Evolutionary conservation across 2,888 invertebrate species (phyloP).

Genomic region (Andrena marginata): DNA sequence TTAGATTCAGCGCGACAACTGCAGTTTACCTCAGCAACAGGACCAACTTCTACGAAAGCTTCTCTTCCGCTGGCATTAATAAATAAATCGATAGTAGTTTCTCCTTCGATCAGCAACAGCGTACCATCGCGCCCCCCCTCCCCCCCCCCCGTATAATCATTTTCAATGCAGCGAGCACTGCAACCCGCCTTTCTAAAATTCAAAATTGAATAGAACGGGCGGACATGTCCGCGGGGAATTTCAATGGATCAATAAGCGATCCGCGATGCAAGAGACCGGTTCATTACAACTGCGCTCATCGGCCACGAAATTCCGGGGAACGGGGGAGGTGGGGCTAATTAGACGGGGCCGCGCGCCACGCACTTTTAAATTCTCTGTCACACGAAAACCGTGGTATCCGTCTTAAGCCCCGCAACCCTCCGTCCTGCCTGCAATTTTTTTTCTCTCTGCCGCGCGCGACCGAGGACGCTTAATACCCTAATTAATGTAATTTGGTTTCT

Average conservation of each 20-base stretch:
- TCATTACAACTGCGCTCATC: constrained; percentile 20
- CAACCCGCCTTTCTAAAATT: not conserved
- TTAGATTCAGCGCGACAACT: constrained; percentile 11
- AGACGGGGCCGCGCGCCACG: constrained; percentile 48
- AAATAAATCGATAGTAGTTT: not conserved
- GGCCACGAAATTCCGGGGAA: constrained; percentile 1
- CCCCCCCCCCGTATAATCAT: not conserved
- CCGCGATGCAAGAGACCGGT: constrained; percentile 20
- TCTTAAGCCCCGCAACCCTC: constrained; percentile 72
- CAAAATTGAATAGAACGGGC: not conserved
- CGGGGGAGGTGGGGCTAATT: constrained; percentile 53
- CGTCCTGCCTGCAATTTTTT: constrained; percentile 22
- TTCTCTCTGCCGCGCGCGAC: constrained; percentile 50
- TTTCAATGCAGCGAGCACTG: not conserved
- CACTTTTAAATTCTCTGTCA: constrained; percentile 67
- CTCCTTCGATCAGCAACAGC: not conserved
- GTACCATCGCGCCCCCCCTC: no score
- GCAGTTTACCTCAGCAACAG: constrained; percentile 13
- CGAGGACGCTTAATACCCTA: constrained; percentile 75
- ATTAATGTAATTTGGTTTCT: constrained; percentile 79
- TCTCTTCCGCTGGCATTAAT: no score
- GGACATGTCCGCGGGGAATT: not conserved
- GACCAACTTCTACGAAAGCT: not conserved
- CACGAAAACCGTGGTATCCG: constrained; percentile 71
- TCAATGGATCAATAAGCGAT: constrained; percentile 23